Evolutionary conservation across 2,888 invertebrate genomes (phyloP), one percentile per base, ranked within the genome.

Genomic region (Cyaniris semiargus): DNA sequence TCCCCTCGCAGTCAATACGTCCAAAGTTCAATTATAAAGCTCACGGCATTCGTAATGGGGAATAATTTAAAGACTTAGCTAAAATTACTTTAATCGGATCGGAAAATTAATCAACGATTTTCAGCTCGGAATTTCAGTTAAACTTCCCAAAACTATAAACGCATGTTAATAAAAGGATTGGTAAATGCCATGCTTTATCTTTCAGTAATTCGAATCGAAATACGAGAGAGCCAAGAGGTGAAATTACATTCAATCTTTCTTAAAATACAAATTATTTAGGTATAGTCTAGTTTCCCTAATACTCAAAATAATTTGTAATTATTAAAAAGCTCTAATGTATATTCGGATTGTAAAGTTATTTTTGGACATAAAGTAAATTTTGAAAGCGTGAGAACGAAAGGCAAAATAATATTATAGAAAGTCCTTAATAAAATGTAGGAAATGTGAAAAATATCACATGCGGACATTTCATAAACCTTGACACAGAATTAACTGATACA

Each of bases 401-500:
- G 8, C 21, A 23, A 1, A 66, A 15, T 23, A 13, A 13, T 4
- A 27, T 66, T 66, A 10, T 15, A 27, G 44, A 72, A 34, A 23
- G 74, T 74, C 53, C 23, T 44, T 18, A 48, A 74, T 74, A 0
- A 38, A 72, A 34, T 72, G 38, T 18, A 72, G 38, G n/a, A 74
- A 53, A 53, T 23, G 48, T 70, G 53, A 70, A 53, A 76, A 21
- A 27, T 31, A 44, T 44, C 48, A 66, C 48, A 71, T 53, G 53
- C 53, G 53, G 18, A 15, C 21, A 71, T 71, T 56, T 34, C 15
- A 3, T 10, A 71, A 76, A 78, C 80, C 81, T 79, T 81, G 81
- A 79, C 80, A 79, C 78, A 78, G 66, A 80, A 79, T 76, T 58
- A 56, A 56, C 72, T 66, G 13, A 31, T 76, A 75, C 77, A 77